Percentiles rank a stretch among this genome's conserved stretches.
Conservation (phyloP, 2,113 vertebrate species). For the Uria lomvia region DNA sequence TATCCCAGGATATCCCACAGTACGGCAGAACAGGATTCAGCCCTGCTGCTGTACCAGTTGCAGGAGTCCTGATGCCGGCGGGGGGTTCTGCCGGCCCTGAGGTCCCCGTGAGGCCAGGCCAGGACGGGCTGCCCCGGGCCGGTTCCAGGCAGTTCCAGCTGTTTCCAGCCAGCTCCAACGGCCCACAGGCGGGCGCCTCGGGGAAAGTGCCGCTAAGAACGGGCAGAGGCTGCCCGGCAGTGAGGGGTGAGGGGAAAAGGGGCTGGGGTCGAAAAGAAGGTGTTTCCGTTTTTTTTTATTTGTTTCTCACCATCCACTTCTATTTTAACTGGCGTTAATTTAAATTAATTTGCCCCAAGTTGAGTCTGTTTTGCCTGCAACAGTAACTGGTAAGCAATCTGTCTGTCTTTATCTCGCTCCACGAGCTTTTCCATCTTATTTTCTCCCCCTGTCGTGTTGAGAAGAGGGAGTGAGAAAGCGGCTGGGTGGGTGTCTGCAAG, state of each 20-base stretch:
- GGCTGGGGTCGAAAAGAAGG: neutral
- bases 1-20: neutral
- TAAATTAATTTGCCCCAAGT: neutral
- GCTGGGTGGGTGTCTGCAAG: neutral
- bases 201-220: accelerated
- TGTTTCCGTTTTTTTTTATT: neutral
- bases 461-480: accelerated
- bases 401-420: neutral
- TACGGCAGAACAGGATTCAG: neutral
- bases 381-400: neutral
- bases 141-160: too few relatives aligned
- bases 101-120: too few relatives aligned
- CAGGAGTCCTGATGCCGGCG: neutral
- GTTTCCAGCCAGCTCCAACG: neutral
- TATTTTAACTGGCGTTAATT: neutral
- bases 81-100: accelerated
- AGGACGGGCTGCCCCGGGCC: neutral
- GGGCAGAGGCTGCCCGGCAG: accelerated
- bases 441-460: neutral
- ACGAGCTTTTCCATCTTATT: neutral
- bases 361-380: neutral
- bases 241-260: neutral
- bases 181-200: accelerated
- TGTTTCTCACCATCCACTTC: neutral
- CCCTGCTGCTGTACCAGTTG: accelerated